Percentiles rank a stretch among this genome's conserved stretches.
Evolutionary conservation across 2,797 vertebrate genomes (phyloP).

Genomic region (Dipus sagitta): DNA sequence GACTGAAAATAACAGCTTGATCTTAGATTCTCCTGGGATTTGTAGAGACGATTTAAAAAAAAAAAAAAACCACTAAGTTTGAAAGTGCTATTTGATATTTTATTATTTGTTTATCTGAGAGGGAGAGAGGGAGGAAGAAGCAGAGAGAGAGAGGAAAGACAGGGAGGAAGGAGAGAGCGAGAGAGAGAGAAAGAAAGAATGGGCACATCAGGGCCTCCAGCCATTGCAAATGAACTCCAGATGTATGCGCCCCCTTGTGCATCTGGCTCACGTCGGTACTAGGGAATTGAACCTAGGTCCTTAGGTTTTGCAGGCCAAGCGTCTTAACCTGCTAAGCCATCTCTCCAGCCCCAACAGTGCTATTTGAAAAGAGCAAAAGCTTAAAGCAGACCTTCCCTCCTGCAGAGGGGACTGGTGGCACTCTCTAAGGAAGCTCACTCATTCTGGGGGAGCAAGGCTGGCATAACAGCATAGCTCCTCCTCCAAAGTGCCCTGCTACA

Average conservation of each 20-base stretch:
- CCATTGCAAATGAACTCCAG: too few species aligned
- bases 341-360: neutral
- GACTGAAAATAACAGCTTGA: neutral
- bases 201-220: too few species aligned
- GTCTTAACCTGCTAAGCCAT: too few species aligned
- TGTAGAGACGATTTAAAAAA: conserved; percentile 26
- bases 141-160: too few species aligned
- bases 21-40: neutral
- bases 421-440: neutral
- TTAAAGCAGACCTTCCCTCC: neutral
- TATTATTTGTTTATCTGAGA: too few species aligned
- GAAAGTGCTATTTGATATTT: neutral
- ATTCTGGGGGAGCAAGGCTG: neutral
- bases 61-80: neutral
- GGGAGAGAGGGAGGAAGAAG: too few species aligned
- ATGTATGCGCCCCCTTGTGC: too few species aligned
- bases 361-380: conserved; percentile 11
- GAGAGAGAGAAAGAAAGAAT: too few species aligned
- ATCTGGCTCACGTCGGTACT: too few species aligned
- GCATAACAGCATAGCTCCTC: neutral
- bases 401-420: neutral
- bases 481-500: neutral
- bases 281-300: too few species aligned
- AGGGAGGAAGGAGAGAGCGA: too few species aligned
- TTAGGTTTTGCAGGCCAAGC: too few species aligned